A percentile compares a stretch with the other conserved stretches of the same genome.
phyloP scores from a whole-genome alignment of 2,797 vertebrate genomes.

The Sylvilagus floridanus region DNA sequence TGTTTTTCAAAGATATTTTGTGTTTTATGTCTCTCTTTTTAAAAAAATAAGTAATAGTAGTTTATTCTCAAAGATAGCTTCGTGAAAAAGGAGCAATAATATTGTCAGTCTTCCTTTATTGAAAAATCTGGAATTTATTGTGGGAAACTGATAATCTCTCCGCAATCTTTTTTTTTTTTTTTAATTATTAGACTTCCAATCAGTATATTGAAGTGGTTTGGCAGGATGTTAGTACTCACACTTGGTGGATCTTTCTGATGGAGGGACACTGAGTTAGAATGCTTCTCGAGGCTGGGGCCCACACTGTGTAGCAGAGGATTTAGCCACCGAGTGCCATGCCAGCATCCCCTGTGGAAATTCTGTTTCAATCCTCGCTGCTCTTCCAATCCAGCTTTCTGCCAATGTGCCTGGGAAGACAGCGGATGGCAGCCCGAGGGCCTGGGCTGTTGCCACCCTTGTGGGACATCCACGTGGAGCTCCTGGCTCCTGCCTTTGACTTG shows the following conservation, averaged over 20 bases:
- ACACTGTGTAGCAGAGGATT: too few species aligned
- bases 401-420: too few species aligned
- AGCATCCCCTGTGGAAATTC: too few species aligned
- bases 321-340: too few species aligned
- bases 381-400: too few species aligned
- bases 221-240: background rate
- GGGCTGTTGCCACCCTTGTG: too few species aligned
- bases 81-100: background rate
- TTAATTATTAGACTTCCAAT: background rate
- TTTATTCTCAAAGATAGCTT: background rate
- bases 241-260: background rate
- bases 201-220: background rate
- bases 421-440: too few species aligned
- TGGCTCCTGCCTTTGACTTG: too few species aligned
- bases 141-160: background rate
- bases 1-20: background rate
- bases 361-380: too few species aligned
- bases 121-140: background rate
- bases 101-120: background rate
- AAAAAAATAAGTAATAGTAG: background rate
- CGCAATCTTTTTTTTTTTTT: background rate
- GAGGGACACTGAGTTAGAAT: rapidly evolving
- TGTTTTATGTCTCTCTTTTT: slow-evolving; percentile 36
- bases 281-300: background rate
- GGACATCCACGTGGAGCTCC: too few species aligned